Base-by-base conservation (phyloP, 2,797 vertebrate species). In the Brachyrhaphis roseni region DNA sequence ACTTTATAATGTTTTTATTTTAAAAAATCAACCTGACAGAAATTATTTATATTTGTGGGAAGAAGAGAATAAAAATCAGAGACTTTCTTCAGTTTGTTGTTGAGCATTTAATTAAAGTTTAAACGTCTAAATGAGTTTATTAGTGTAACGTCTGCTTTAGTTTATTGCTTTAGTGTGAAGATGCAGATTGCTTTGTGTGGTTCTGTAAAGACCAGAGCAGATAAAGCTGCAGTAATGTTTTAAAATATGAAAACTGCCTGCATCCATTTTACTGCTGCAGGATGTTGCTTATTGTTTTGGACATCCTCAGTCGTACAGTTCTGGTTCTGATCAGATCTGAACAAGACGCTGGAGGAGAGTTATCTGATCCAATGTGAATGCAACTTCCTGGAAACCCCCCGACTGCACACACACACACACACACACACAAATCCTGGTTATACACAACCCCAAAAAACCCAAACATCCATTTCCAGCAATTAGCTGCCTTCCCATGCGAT, bases 401-500 rank as follows among this genome's bases (percentile, higher is more conserved):
- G 1, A 78, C 31, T 55, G 70, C 75, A 76, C 80, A 72, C 3
- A 77, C 80, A 79, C 79, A 74, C 80, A 76, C 81, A 75, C 2
- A 76, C 82, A 76, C 79, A 81, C 80, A 80, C 74, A 34, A 80
- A 55, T 51, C 39, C 43, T 72, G 68, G 68, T 62, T 1, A 55
- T 74, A 62, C 82, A 46, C 77, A 77, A 76, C 72, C 57, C 64
- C 0, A 75, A 82, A 90, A 86, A 64, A 77, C 74, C 55, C 80
- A 92, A 91, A 92, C 87, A 87, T 88, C 85, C 87, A 85, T 90
- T 91, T 89, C 55, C 86, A 87, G 83, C 86, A 84, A 91, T 91
- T 80, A 85, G 77, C 81, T 43, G 3, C n/a, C 79, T 83, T 72
- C 87, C 87, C 86, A 72, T 89, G 84, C 64, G 45, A 86, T 84